These are phyloP conservation scores for Aix galericulata DNA, from an alignment of 2,113 vertebrate genomes.

Conservation along the genomic window DNA sequence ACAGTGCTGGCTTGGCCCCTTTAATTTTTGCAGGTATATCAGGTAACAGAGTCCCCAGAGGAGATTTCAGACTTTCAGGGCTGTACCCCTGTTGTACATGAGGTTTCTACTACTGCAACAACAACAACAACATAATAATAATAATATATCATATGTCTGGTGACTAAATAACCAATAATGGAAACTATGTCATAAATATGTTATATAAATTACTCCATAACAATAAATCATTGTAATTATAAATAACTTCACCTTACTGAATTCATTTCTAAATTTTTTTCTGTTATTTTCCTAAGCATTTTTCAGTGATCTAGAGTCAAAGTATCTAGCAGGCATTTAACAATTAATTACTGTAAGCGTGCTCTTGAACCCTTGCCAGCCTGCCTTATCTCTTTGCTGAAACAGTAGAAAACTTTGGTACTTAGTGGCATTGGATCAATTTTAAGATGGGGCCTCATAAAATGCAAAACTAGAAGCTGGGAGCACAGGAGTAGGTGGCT, in stretches of 20 bases:
- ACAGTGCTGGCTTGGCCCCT: rapidly evolving
- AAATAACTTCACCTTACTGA: not conserved
- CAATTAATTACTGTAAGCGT: not conserved
- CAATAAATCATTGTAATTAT: not conserved
- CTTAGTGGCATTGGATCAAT: not conserved
- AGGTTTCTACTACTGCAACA: not conserved
- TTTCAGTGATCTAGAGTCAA: not conserved
- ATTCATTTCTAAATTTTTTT: not conserved
- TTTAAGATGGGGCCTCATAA: not conserved
- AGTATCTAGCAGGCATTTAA: not conserved
- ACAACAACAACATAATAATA: too few species aligned
- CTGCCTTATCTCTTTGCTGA: not conserved
- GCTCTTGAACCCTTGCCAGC: not conserved
- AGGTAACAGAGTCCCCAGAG: not conserved
- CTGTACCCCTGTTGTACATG: not conserved
- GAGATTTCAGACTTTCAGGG: not conserved
- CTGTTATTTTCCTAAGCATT: not conserved
- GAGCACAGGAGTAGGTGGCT: rapidly evolving
- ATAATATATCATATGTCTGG: not conserved
- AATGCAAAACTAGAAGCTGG: not conserved
- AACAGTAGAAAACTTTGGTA: not conserved
- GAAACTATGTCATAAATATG: not conserved
- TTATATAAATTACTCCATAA: not conserved
- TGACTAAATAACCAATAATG: not conserved
- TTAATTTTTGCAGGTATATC: not conserved